A percentile compares a stretch with the other conserved stretches of the same genome.
Conservation (phyloP, 1,140 invertebrate genomes). For the Trichomalopsis sarcophagae region DNA sequence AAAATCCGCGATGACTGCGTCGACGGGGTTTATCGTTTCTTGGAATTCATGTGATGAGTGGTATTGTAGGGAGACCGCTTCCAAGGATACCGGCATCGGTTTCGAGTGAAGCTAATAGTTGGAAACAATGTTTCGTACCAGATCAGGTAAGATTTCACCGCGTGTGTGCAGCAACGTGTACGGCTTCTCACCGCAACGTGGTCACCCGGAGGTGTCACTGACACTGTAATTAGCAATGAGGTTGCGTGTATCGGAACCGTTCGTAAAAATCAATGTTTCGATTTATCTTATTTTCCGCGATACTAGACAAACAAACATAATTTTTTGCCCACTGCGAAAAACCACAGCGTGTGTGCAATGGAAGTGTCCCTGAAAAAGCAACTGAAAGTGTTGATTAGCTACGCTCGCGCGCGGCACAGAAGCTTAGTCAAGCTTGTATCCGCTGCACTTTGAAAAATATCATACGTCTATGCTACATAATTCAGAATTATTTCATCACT, state of each 20-base stretch:
- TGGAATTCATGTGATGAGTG: background rate
- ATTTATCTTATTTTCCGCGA: no score
- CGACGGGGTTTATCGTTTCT: background rate
- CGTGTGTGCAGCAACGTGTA: background rate
- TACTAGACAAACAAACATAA: no score
- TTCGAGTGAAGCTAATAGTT: background rate
- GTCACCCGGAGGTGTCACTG: background rate
- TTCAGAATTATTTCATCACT: no score
- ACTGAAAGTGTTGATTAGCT: background rate
- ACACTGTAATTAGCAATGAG: background rate
- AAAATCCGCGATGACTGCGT: background rate
- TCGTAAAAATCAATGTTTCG: no score
- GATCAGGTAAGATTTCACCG: background rate
- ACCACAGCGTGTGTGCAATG: background rate
- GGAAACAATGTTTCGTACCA: background rate
- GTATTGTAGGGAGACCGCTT: background rate
- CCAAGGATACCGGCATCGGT: background rate
- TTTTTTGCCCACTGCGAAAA: no score
- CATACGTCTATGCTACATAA: background rate
- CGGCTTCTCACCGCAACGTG: background rate
- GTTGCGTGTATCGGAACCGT: no score
- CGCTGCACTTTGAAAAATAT: constrained; percentile 15
- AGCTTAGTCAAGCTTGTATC: constrained; percentile 16
- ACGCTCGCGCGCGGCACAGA: background rate
- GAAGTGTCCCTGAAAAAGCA: background rate